These are phyloP conservation scores for Struthidea cinerea DNA, from an alignment of 2,113 vertebrate species.

Conservation along the genomic window DNA sequence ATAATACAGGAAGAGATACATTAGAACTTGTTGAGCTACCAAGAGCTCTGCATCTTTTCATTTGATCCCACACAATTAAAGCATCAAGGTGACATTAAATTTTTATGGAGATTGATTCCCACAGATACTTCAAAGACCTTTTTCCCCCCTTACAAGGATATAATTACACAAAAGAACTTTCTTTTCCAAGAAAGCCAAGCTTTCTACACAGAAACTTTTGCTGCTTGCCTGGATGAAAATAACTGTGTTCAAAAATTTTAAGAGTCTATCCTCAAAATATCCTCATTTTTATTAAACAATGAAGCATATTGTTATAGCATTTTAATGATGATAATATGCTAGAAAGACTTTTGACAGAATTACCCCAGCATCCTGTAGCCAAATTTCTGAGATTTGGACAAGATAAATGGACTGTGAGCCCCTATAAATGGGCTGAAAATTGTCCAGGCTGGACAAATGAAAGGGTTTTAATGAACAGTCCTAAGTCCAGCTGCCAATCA, in stretches of 20 bases:
- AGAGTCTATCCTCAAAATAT: neutral
- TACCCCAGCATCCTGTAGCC: neutral
- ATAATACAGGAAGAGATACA: neutral
- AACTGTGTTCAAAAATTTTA: neutral
- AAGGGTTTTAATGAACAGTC: neutral
- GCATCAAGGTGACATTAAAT: neutral
- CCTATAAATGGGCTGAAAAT: neutral
- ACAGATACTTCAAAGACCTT: conserved; percentile 2
- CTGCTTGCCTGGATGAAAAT: neutral
- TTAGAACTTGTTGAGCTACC: neutral
- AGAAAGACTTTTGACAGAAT: neutral
- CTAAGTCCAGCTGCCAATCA: neutral
- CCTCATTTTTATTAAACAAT: neutral
- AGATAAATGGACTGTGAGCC: neutral
- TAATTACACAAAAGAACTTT: neutral
- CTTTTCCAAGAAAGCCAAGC: neutral
- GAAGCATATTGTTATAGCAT: neutral
- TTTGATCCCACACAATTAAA: conserved; percentile 41
- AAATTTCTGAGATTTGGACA: neutral
- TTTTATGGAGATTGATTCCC: conserved; percentile 40
- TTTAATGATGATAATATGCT: neutral
- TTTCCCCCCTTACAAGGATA: neutral
- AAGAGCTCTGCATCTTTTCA: conserved; percentile 8
- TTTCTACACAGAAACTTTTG: neutral
- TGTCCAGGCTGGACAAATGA: neutral